Base-by-base conservation (phyloP, 30 jellyfish, hydroid and myxozoan species). In the Pseudorhiza aurosa region DNA sequence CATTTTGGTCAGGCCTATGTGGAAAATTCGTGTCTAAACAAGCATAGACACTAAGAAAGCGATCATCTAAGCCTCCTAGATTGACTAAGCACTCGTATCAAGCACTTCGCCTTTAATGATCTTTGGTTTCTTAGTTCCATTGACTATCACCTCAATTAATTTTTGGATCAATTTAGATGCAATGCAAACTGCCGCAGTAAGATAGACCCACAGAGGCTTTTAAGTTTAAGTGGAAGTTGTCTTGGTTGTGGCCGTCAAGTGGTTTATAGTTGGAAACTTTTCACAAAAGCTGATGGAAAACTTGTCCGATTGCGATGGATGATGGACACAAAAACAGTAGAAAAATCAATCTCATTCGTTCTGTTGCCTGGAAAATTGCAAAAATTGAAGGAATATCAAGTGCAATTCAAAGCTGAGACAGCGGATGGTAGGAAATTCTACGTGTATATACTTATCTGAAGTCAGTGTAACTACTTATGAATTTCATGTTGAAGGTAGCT, bases 131-230 rank as follows among this genome's bases (percentile, higher is more conserved):
- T n/a, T n/a, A n/a, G n/a, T n/a, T n/a, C n/a, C n/a, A n/a, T n/a
- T n/a, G n/a, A n/a, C n/a, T n/a, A n/a, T n/a, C n/a, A n/a, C n/a
- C n/a, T n/a, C n/a, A n/a, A n/a, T n/a, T n/a, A n/a, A n/a, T n/a
- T n/a, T n/a, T n/a, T n/a, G n/a, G n/a, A n/a, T n/a, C n/a, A n/a
- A n/a, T 22, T 9, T 58, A 75, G 87, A 8, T 75, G 87, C 35
- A 35, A 75, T 19, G 32, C 87, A 29, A 75, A 75, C 32, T 75
- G 87, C 67, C 50, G 42, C 12, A 31, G 51, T n/a, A 75, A 26
- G 65, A 58, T 75, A 24, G 87, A 75, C 37, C 87, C 87, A 55
- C 72, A 29, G 42, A 75, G 68, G 2, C 70, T 76, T 4, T 57
- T 75, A 29, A 33, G 77, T 33, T 45, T 75, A 0, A 40, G 36